Conservation (phyloP, 2,888 invertebrate genomes). For the Cremastinae sp. region DNA sequence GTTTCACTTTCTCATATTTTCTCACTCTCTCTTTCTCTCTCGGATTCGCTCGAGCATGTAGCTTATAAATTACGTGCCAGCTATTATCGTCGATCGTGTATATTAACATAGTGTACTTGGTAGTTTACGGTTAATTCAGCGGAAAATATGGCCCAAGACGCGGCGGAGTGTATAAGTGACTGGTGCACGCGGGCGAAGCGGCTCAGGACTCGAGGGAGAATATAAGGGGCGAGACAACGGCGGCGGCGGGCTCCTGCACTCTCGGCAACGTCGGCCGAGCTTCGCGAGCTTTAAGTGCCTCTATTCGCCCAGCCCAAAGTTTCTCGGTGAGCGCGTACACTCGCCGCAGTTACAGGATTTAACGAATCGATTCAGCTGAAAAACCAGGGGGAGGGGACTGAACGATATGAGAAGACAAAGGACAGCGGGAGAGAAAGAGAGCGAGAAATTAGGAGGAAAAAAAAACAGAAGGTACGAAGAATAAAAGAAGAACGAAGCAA, state of each 20-base stretch:
- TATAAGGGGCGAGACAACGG: neutral
- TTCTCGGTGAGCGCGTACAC: constrained; percentile 37
- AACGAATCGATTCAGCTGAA: constrained; percentile 57
- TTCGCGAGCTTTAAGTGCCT: constrained; percentile 60
- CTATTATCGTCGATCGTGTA: constrained; percentile 46
- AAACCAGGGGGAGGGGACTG: no score
- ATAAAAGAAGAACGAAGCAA: constrained; percentile 33
- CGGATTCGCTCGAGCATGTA: neutral
- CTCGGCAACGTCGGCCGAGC: constrained; percentile 58
- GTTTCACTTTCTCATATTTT: neutral
- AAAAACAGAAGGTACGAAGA: constrained; percentile 44
- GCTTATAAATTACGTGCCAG: constrained; percentile 1
- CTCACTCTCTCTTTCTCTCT: neutral
- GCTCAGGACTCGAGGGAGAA: constrained; percentile 12
- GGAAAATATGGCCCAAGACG: constrained; percentile 57
- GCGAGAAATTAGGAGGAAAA: constrained; percentile 42
- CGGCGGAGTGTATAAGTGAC: neutral
- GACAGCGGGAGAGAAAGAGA: constrained; percentile 29
- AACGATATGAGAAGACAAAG: no score
- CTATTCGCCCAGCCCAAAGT: constrained; percentile 56
- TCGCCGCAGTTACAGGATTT: constrained; percentile 30
- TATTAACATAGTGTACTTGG: constrained; percentile 39
- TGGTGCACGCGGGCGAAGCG: constrained; percentile 1
- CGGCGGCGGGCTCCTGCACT: constrained; percentile 33
- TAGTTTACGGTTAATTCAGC: constrained; percentile 52